These are phyloP conservation scores for Psilanteris sp. DNA, from an alignment of 1,140 invertebrate species.

Conservation along the genomic window DNA sequence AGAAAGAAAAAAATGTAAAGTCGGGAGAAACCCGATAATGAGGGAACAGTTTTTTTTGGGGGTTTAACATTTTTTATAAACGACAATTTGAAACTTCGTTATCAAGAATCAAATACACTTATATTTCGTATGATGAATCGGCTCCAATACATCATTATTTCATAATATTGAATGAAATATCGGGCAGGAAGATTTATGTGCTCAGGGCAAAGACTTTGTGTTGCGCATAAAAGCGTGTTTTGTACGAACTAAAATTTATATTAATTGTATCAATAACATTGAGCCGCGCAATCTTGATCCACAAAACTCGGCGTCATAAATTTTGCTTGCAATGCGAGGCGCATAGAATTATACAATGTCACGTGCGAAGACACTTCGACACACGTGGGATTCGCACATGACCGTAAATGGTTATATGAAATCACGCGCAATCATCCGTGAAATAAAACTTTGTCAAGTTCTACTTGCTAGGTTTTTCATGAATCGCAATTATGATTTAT, in stretches of 20 bases:
- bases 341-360: constrained; percentile 52
- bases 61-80: constrained; percentile 12
- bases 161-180: constrained; percentile 58
- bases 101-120: constrained; percentile 24
- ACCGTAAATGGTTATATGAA: constrained; percentile 49
- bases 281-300: constrained; percentile 38
- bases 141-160: constrained; percentile 48
- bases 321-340: constrained; percentile 21
- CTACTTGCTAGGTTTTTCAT: constrained; percentile 16
- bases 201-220: constrained; percentile 9
- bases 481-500: constrained; percentile 35
- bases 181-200: constrained; percentile 36
- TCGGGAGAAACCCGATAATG: constrained; percentile 10
- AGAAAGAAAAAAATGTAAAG: constrained; percentile 5
- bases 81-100: constrained; percentile 34
- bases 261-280: constrained; percentile 55
- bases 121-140: constrained; percentile 41
- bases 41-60: neutral
- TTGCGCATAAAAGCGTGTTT: constrained; percentile 38
- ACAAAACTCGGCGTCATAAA: constrained; percentile 45
- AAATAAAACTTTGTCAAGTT: constrained; percentile 46
- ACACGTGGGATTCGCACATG: constrained; percentile 39
- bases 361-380: constrained; percentile 39
- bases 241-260: constrained; percentile 37
- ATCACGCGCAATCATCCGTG: constrained; percentile 55